phyloP scores from a whole-genome alignment of 2,888 invertebrate genomes.

The Andrena dorsata region DNA sequence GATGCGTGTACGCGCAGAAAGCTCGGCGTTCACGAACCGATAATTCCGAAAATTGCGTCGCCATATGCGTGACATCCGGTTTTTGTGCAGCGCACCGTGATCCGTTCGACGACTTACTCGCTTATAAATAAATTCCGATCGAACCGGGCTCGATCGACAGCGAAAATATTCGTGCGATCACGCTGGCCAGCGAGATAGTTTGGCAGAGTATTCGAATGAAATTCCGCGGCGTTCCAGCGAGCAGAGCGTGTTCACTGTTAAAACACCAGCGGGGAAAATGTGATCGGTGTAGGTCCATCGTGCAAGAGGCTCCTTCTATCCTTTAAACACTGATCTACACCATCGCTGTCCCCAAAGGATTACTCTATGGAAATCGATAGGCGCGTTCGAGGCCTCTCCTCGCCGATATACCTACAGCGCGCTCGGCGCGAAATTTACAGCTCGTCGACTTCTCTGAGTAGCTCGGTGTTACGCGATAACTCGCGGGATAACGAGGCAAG shows the following conservation, averaged over 20 bases:
- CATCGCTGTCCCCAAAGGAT: background rate
- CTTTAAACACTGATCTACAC: too few species aligned
- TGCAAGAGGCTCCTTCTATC: too few species aligned
- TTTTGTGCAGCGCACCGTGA: constrained; percentile 56
- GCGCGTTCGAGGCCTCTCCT: background rate
- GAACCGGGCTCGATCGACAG: constrained; percentile 2
- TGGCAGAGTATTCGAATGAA: constrained; percentile 3
- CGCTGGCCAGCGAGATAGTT: background rate
- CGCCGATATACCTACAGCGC: background rate
- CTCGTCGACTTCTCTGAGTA: constrained; percentile 33
- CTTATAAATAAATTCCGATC: constrained; percentile 62
- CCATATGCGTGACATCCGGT: constrained; percentile 65
- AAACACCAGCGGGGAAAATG: background rate
- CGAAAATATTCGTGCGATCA: constrained; percentile 27
- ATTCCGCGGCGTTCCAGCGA: constrained; percentile 8
- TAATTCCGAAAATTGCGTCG: constrained; percentile 72
- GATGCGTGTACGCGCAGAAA: constrained; percentile 53
- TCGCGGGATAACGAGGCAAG: constrained; percentile 64
- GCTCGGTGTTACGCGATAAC: constrained; percentile 29
- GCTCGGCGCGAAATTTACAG: constrained; percentile 52
- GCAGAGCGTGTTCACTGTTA: background rate
- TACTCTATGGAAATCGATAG: background rate
- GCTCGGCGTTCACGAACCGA: constrained; percentile 69
- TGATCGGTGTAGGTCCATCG: too few species aligned
- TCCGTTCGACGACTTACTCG: constrained; percentile 52